Evolutionary conservation across 2,888 invertebrate species (phyloP).

Genomic region (Trachelus stipa): DNA sequence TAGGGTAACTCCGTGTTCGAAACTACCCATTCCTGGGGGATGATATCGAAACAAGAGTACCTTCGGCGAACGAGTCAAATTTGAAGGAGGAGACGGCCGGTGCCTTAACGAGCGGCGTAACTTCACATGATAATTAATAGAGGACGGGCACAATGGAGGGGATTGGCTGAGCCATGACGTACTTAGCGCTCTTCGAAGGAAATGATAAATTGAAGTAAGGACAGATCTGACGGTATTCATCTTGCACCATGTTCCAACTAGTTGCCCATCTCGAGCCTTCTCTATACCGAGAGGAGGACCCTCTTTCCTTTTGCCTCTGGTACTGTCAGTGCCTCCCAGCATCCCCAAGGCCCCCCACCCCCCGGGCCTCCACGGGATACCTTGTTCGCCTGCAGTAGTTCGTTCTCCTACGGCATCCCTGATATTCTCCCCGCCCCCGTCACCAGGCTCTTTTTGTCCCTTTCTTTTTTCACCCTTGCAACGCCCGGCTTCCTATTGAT

Average conservation of each 20-base stretch:
- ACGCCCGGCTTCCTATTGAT: slow-evolving; percentile 57
- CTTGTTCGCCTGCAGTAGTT: neutral
- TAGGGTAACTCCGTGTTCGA: neutral
- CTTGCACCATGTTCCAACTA: neutral
- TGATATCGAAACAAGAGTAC: neutral
- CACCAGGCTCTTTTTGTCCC: slow-evolving; percentile 4
- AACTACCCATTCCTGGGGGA: neutral
- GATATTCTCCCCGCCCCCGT: slow-evolving; percentile 29
- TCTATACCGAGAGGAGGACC: neutral
- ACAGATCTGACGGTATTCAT: slow-evolving; percentile 41
- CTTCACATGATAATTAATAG: slow-evolving; percentile 39
- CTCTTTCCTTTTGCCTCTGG: neutral
- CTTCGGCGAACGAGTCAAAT: neutral
- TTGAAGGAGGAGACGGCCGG: neutral
- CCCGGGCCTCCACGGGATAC: neutral
- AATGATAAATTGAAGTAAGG: slow-evolving; percentile 53
- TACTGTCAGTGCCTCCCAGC: neutral
- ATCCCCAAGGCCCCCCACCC: too few relatives aligned
- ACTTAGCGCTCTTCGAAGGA: slow-evolving; percentile 44
- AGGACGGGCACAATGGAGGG: slow-evolving; percentile 25
- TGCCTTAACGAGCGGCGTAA: slow-evolving; percentile 1
- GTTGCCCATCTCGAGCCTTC: neutral
- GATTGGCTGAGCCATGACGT: slow-evolving; percentile 16
- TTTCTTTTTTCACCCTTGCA: slow-evolving; percentile 38
- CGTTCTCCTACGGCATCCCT: neutral